Base-by-base conservation (phyloP, 2,888 invertebrate species). In the Catotricha subobsoleta region DNA sequence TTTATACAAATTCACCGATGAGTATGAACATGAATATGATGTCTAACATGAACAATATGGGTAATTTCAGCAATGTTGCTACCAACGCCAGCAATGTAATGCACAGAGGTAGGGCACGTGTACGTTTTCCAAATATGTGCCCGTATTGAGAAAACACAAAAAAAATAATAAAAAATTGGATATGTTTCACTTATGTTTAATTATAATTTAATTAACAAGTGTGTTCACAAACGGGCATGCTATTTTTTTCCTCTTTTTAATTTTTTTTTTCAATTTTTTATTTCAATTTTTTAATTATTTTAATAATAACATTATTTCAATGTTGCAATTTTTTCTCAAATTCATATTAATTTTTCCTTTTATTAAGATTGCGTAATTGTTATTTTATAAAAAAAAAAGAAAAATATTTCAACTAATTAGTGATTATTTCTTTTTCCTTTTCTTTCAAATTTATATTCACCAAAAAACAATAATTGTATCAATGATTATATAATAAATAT, bases 21-120 rank as follows among this genome's bases (percentile, higher is more conserved):
- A 29, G 20, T 7, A 41, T 41, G 41, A 41, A 41, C 21, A 39
- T 31, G 30, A 8, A 6, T 8, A 33, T 33, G 33, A 13, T 16
- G 10, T 23, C 23, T 21, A 36, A 36, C 15, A 41, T 35, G 34
- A 41, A 33, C 21, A 41, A 41, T 35, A 41, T 41, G 41, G 34
- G 25, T 23, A 40, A 40, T 28, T 35, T 19, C n/a, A 41, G 27
- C 27, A 41, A 44, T 42, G 31, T 42, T 21, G 29, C 40, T 50
- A 48, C 43, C 49, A n/a, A n/a, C n/a, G 46, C 48, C 50, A 40
- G 55, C 56, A 44, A 55, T 53, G 43, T 61, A 56, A 59, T 62
- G 56, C 61, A 62, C 49, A 60, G 62, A 63, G 63, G 63, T 63
- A 63, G 63, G 63, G 58, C 58, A 55, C 60, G 62, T 57, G 54